Evolutionary conservation across 2,797 vertebrate genomes (phyloP).

Genomic region (Sorex maritimensis): DNA sequence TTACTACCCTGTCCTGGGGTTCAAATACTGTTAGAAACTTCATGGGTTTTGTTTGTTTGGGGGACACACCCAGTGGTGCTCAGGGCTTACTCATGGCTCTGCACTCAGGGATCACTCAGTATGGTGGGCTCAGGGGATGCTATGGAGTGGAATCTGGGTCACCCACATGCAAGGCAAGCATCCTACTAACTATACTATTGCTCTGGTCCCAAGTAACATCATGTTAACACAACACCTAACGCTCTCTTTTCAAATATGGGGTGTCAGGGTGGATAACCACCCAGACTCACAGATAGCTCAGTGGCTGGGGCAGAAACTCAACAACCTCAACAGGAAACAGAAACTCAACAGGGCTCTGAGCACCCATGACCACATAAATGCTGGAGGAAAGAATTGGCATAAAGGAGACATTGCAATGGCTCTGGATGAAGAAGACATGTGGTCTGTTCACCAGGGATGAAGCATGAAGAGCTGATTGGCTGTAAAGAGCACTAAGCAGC

Average conservation of each 20-base stretch:
- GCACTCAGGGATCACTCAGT: no score
- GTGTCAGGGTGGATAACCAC: background rate
- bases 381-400: constrained; percentile 39
- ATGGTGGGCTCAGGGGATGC: no score
- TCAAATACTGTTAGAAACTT: background rate
- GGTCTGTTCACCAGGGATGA: constrained; percentile 4
- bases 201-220: background rate
- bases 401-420: constrained; percentile 1
- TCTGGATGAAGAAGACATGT: background rate
- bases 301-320: background rate
- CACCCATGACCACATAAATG: background rate
- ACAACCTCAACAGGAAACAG: background rate
- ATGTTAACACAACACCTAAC: background rate
- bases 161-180: no score
- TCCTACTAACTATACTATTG: no score
- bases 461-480: constrained; percentile 16
- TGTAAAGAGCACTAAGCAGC: constrained; percentile 16
- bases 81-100: no score
- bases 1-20: background rate
- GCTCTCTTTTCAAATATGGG: background rate
- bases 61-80: no score
- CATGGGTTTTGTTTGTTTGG: no score
- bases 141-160: no score
- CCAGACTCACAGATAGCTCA: background rate
- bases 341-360: background rate